Percentiles rank a stretch among this genome's conserved stretches.
phyloP scores from a whole-genome alignment of 2,113 vertebrate genomes.

The Tupaia tana region DNA sequence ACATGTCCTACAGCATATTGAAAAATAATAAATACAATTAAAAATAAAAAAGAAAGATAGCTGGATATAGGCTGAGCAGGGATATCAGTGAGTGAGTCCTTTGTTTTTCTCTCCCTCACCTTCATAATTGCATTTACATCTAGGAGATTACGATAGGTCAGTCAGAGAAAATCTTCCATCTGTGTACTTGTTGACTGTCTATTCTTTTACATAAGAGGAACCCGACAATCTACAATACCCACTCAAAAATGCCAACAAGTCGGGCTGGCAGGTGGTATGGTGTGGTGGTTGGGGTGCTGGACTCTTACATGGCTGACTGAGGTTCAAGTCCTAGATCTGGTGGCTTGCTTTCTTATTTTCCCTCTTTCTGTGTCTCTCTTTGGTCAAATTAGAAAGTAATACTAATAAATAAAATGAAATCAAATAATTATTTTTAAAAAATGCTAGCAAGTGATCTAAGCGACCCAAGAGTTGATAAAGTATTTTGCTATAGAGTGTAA shows the following conservation, averaged over 20 bases:
- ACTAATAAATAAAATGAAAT: too few species aligned
- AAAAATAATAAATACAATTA: too few species aligned
- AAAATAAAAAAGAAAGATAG: too few species aligned
- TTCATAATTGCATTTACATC: neutral
- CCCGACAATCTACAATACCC: neutral
- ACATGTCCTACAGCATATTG: too few species aligned
- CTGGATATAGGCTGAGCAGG: neutral
- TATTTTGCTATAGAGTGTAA: neutral
- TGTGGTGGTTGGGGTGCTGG: too few species aligned
- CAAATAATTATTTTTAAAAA: neutral
- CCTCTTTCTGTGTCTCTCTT: too few species aligned
- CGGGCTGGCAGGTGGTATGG: too few species aligned
- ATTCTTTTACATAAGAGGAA: neutral
- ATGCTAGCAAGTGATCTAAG: neutral
- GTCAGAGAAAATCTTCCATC: neutral
- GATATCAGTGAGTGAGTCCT: neutral
- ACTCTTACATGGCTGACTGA: too few species aligned
- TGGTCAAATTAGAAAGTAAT: too few species aligned
- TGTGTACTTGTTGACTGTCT: neutral
- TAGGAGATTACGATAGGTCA: neutral
- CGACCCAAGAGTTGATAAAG: neutral
- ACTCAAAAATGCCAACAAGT: neutral
- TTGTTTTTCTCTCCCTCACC: neutral
- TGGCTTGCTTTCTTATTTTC: too few species aligned
- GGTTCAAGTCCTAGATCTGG: too few species aligned